Evolutionary conservation across 2,113 vertebrate genomes (phyloP).

Genomic region (Antechinus stuartii): DNA sequence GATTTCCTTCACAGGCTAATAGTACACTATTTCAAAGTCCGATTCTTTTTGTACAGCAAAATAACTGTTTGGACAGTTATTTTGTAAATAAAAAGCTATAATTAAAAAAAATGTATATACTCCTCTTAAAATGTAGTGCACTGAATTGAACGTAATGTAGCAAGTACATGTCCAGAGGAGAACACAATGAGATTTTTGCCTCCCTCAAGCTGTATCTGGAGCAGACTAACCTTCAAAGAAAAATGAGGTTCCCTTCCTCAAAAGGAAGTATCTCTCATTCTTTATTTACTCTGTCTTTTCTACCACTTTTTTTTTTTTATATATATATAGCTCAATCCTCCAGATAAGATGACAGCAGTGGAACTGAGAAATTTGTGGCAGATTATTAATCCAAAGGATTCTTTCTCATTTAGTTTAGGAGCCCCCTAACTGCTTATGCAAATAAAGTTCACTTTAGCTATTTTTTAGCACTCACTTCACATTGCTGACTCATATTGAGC

Average conservation of each 20-base stretch:
- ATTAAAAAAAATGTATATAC: too few species aligned
- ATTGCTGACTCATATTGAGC: not conserved
- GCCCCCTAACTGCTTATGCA: not conserved
- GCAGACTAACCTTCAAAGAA: not conserved
- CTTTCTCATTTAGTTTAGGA: not conserved
- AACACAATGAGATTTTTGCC: not conserved
- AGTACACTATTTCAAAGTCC: too few species aligned
- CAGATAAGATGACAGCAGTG: not conserved
- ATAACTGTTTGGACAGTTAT: too few species aligned
- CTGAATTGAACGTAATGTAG: not conserved
- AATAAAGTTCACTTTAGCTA: not conserved
- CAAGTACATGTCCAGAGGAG: too few species aligned
- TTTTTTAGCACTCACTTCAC: not conserved
- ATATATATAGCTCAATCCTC: not conserved
- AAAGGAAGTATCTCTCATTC: not conserved
- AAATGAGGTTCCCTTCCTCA: not conserved
- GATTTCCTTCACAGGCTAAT: too few species aligned
- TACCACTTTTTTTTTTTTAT: not conserved
- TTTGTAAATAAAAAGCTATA: too few species aligned
- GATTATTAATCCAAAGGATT: not conserved
- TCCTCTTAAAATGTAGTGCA: not conserved
- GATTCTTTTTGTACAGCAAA: too few species aligned
- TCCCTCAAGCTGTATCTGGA: not conserved
- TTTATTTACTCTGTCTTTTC: not conserved
- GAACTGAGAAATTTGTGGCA: not conserved